Conservation (phyloP, 2,113 vertebrate species). For the Myanophis thanlyinensis region DNA sequence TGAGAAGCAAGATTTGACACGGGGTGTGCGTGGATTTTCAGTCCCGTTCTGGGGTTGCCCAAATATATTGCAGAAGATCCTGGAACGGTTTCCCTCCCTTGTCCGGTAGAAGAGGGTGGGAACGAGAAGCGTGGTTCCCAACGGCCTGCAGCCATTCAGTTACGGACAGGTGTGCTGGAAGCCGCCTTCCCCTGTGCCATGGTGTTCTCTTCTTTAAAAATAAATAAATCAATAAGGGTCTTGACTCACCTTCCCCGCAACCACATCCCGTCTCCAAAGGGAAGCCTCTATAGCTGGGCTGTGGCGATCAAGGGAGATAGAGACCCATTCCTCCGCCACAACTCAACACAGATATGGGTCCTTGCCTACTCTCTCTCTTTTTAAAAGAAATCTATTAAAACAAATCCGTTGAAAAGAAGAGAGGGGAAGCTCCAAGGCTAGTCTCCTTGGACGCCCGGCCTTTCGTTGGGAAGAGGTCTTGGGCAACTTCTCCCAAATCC, state of each 20-base stretch:
- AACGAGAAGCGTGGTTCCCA: slow-evolving; percentile 40
- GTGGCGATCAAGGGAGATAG: slow-evolving; percentile 59
- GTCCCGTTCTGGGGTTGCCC: not conserved
- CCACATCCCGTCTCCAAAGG: slow-evolving; percentile 62
- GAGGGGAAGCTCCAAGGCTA: not conserved
- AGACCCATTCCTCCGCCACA: slow-evolving; percentile 57
- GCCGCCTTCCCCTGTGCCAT: slow-evolving; percentile 49
- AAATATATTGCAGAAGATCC: slow-evolving; percentile 29
- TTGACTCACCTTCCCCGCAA: slow-evolving; percentile 54
- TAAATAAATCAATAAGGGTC: not conserved
- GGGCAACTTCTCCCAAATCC: not conserved
- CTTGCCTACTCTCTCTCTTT: slow-evolving; percentile 43
- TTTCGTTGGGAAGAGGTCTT: not conserved
- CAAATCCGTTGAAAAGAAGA: too few relatives aligned
- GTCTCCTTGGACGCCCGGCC: too few relatives aligned
- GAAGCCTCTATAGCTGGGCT: slow-evolving; percentile 55
- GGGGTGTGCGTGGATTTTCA: too few relatives aligned
- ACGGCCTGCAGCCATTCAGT: slow-evolving; percentile 57
- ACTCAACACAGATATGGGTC: slow-evolving; percentile 61
- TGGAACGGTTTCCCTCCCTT: slow-evolving; percentile 20
- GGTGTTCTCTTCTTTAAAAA: slow-evolving; percentile 11
- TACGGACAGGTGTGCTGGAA: slow-evolving; percentile 54
- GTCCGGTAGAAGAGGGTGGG: slow-evolving; percentile 28
- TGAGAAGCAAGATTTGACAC: not conserved
- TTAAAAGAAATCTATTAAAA: not conserved